Evolutionary conservation across 2,888 invertebrate species (phyloP).

Genomic region (Cryptus armator): DNA sequence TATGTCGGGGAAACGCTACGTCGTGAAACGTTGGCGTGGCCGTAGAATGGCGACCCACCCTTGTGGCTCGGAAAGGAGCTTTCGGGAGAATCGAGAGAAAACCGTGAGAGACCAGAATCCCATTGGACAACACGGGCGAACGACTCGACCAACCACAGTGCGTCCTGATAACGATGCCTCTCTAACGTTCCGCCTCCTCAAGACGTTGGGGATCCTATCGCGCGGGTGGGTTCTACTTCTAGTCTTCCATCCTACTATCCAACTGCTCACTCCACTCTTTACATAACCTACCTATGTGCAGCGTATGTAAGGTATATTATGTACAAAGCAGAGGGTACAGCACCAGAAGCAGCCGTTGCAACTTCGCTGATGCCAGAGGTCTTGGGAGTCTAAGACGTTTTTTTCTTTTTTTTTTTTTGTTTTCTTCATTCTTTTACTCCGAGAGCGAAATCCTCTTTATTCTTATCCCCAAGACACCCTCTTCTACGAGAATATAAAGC

Average conservation of each 20-base stretch:
- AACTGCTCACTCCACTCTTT: constrained; percentile 29
- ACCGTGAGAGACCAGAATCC: constrained; percentile 81
- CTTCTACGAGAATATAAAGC: constrained; percentile 44
- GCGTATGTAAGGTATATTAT: constrained; percentile 23
- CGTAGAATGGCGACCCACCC: constrained; percentile 68
- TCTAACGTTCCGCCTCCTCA: constrained; percentile 83
- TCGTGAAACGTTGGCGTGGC: constrained; percentile 73
- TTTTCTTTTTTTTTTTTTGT: neutral
- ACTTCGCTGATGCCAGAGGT: constrained; percentile 43
- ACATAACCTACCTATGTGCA: constrained; percentile 40
- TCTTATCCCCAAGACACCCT: constrained; percentile 48
- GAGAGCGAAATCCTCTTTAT: constrained; percentile 50
- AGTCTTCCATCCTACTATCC: constrained; percentile 63
- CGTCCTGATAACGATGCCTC: constrained; percentile 83
- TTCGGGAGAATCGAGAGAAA: constrained; percentile 80
- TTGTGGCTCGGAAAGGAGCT: constrained; percentile 54
- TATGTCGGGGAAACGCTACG: constrained; percentile 64
- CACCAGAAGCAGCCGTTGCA: constrained; percentile 29
- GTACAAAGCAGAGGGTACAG: constrained; percentile 7
- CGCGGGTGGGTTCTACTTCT: constrained; percentile 68
- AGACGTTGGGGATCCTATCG: constrained; percentile 77
- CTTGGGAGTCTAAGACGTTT: constrained; percentile 38
- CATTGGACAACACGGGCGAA: constrained; percentile 78
- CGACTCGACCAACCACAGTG: constrained; percentile 81
- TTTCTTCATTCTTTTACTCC: constrained; percentile 17